Percentiles rank a stretch among this genome's conserved stretches.
These are phyloP conservation scores for Anagyrus pseudococci DNA, from an alignment of 2,888 invertebrate genomes.

Conservation along the genomic window DNA sequence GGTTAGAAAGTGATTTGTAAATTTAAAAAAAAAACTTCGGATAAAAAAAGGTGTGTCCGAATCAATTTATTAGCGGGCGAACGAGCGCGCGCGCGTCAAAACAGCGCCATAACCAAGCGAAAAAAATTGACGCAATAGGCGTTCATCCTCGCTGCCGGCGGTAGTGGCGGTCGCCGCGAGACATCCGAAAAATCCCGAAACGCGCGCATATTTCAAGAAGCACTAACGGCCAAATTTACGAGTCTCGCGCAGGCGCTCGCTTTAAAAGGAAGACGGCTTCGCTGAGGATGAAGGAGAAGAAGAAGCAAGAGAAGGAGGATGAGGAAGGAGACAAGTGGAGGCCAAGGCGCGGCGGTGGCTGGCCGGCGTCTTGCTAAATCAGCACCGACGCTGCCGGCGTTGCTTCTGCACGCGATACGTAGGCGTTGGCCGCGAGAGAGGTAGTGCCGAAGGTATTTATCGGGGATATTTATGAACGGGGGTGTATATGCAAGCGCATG, in stretches of 20 bases:
- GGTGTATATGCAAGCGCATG: slow-evolving; percentile 7
- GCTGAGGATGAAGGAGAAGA: too few species aligned
- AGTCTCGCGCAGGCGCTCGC: not conserved
- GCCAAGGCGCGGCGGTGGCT: not conserved
- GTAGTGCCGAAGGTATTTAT: slow-evolving; percentile 47
- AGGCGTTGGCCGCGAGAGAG: slow-evolving; percentile 46
- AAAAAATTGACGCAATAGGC: not conserved
- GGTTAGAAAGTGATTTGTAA: too few species aligned
- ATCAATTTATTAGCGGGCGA: too few species aligned
- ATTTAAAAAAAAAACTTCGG: too few species aligned
- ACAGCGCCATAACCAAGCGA: not conserved
- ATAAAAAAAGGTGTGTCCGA: too few species aligned
- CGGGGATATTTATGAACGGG: slow-evolving; percentile 49
- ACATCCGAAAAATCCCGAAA: slow-evolving; percentile 21
- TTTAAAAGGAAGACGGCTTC: not conserved
- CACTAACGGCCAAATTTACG: slow-evolving; percentile 17
- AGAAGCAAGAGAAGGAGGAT: too few species aligned
- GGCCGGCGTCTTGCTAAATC: slow-evolving; percentile 6
- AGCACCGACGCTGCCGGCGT: not conserved
- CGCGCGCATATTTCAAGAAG: slow-evolving; percentile 9
- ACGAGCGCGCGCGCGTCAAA: too few species aligned
- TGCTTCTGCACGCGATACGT: slow-evolving; percentile 38
- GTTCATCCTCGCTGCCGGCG: too few species aligned
- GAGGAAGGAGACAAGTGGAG: too few species aligned
- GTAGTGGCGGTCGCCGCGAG: slow-evolving; percentile 7